phyloP scores from a whole-genome alignment of 2,113 vertebrate genomes.

The Mastomys coucha region DNA sequence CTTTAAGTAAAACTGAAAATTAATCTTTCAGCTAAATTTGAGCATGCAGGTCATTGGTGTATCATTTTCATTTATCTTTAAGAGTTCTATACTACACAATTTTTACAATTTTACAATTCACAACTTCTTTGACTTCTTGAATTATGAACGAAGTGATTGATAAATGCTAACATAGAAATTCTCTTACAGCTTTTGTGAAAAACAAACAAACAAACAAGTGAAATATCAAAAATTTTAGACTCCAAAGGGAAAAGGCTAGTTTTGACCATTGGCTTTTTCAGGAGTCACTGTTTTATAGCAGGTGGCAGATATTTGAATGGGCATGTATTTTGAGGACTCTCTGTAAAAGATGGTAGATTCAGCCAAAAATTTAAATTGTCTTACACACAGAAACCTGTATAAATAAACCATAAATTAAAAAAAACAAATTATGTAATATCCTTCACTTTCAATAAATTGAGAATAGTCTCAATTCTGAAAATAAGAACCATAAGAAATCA shows the following conservation, averaged over 20 bases:
- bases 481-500: background rate
- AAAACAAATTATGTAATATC: background rate
- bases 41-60: background rate
- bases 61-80: background rate
- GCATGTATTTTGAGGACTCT: constrained; percentile 15
- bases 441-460: background rate
- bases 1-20: constrained; percentile 1
- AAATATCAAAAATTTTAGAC: background rate
- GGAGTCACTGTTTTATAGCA: background rate
- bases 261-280: constrained; percentile 30
- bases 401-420: background rate
- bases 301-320: background rate
- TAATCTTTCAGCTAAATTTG: constrained; percentile 30
- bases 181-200: background rate
- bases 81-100: background rate
- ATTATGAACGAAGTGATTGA: background rate
- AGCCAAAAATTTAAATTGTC: constrained; percentile 26
- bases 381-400: background rate
- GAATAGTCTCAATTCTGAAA: background rate
- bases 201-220: background rate
- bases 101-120: constrained; percentile 45
- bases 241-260: background rate
- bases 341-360: background rate
- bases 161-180: background rate
- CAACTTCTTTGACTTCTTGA: constrained; percentile 11